These are phyloP conservation scores for Bucco capensis DNA, from an alignment of 2,113 vertebrate genomes.

Conservation along the genomic window DNA sequence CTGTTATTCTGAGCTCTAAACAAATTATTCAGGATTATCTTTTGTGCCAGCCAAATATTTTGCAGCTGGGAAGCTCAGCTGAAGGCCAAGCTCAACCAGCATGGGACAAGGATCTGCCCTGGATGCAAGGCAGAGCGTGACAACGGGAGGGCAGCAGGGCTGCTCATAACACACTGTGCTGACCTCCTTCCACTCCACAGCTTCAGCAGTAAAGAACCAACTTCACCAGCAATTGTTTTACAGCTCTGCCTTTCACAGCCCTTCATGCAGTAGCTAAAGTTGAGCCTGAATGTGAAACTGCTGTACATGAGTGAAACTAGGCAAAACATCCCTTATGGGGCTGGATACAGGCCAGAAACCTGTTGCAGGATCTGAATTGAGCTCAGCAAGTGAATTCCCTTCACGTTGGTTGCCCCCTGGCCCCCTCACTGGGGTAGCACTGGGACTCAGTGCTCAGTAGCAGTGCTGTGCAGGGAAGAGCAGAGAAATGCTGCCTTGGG, in stretches of 20 bases:
- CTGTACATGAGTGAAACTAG: not conserved
- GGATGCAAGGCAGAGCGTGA: accelerated
- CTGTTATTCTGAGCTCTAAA: not conserved
- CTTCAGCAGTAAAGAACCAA: not conserved
- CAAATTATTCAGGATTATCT: not conserved
- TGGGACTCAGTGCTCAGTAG: not conserved
- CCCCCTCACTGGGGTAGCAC: accelerated
- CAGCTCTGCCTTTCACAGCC: not conserved
- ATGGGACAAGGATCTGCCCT: not conserved
- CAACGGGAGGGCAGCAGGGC: not conserved
- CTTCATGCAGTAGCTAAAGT: not conserved
- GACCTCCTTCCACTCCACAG: not conserved
- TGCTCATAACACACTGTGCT: accelerated
- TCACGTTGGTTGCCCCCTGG: accelerated
- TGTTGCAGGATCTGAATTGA: not conserved
- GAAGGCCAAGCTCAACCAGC: not conserved
- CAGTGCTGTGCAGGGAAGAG: not conserved
- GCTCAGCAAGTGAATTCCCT: not conserved
- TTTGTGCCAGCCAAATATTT: not conserved
- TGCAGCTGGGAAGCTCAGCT: not conserved
- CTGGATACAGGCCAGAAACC: not conserved
- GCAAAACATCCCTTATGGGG: not conserved
- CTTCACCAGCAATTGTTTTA: not conserved
- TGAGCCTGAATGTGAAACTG: not conserved
- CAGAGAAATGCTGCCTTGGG: not conserved